phyloP scores from a whole-genome alignment of 2,113 vertebrate genomes.

The Platysteira castanea region DNA sequence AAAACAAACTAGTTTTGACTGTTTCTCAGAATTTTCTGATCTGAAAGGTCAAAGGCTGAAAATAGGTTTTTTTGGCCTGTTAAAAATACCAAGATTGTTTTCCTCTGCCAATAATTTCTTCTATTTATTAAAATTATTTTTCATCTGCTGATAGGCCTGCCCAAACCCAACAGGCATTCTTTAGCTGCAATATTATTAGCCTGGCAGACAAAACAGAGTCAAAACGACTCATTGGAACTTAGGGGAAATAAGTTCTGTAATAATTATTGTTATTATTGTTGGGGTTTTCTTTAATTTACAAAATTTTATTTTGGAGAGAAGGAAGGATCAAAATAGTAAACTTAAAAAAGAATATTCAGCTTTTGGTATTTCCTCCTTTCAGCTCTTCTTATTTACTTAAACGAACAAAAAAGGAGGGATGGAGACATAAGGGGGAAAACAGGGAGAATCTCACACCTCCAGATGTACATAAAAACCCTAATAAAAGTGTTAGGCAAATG shows the following conservation, averaged over 20 bases:
- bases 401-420: neutral
- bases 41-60: slow-evolving; percentile 33
- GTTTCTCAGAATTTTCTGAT: neutral
- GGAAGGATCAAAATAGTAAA: neutral
- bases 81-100: neutral
- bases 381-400: neutral
- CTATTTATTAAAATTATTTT: slow-evolving; percentile 51
- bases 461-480: slow-evolving; percentile 8
- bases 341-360: neutral
- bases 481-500: neutral
- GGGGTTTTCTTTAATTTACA: neutral
- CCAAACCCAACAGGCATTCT: neutral
- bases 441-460: neutral
- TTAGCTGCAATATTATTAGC: neutral
- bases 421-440: neutral
- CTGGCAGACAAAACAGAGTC: neutral
- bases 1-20: slow-evolving; percentile 49
- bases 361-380: neutral
- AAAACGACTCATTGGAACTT: neutral
- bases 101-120: neutral
- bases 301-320: neutral
- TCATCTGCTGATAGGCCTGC: neutral
- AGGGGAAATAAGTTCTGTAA: neutral
- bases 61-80: neutral
- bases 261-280: neutral